Evolutionary conservation across 2,113 vertebrate species (phyloP).

Genomic region (Jacana jacana): DNA sequence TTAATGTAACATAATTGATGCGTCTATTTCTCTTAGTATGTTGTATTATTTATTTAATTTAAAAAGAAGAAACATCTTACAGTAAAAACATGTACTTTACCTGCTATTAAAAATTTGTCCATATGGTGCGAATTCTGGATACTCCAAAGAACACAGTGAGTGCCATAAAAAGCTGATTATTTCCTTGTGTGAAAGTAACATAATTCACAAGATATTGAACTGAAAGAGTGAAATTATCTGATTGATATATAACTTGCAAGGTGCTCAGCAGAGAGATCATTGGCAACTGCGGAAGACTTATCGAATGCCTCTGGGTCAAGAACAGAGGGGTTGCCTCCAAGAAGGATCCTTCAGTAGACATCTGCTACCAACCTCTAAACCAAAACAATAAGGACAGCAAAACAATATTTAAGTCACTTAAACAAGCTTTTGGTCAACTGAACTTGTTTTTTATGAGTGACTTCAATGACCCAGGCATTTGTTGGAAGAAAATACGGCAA

Average conservation of each 20-base stretch:
- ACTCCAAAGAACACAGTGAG: fast-evolving
- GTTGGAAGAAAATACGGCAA: not conserved
- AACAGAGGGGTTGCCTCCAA: not conserved
- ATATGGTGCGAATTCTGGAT: not conserved
- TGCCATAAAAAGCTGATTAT: not conserved
- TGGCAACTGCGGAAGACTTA: not conserved
- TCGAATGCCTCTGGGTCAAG: not conserved
- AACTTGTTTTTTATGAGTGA: not conserved
- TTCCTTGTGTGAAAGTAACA: not conserved
- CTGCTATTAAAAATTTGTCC: not conserved
- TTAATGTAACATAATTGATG: not conserved
- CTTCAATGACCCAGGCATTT: not conserved
- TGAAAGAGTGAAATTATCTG: not conserved
- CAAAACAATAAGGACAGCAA: not conserved
- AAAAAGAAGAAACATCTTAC: not conserved
- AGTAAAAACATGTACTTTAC: not conserved
- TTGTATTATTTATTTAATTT: not conserved
- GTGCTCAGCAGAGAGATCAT: not conserved
- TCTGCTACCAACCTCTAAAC: not conserved
- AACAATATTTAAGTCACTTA: not conserved
- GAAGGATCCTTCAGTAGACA: not conserved
- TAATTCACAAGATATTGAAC: not conserved
- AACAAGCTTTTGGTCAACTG: not conserved
- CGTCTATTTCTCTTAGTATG: not conserved
- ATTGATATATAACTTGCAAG: not conserved